Evolutionary conservation across 2,797 vertebrate species (phyloP).

Genomic region (Gymnoscopelus microlampas): DNA sequence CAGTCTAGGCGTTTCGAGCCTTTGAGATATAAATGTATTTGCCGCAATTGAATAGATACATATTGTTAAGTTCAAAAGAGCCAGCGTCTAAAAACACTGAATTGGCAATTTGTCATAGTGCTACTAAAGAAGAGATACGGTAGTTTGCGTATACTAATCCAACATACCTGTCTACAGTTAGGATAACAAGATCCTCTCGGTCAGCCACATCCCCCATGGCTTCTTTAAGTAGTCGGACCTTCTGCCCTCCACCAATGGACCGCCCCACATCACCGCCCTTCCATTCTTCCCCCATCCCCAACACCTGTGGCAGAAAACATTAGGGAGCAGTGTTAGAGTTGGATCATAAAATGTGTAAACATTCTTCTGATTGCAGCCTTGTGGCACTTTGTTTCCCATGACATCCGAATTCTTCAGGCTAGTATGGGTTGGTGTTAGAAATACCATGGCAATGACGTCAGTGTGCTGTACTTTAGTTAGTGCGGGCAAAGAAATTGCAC

Average conservation of each 20-base stretch:
- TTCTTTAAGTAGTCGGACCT: conserved; percentile 93
- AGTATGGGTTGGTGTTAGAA: conserved; percentile 27
- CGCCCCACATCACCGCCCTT: conserved; percentile 89
- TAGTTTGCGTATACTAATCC: background rate
- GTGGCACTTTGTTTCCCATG: conserved; percentile 42
- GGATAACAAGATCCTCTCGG: conserved; percentile 88
- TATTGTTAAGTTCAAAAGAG: too few relatives aligned
- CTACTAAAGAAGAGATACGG: background rate
- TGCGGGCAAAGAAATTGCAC: background rate
- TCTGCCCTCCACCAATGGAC: conserved; percentile 95
- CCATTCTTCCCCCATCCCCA: conserved; percentile 93
- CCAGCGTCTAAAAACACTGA: too few relatives aligned
- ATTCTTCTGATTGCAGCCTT: background rate
- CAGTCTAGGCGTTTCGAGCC: background rate
- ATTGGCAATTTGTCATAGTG: too few relatives aligned
- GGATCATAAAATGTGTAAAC: background rate
- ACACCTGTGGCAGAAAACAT: conserved; percentile 80
- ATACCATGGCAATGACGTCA: background rate
- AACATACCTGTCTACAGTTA: conserved; percentile 92
- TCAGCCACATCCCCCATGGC: conserved; percentile 83
- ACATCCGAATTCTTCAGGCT: conserved; percentile 40
- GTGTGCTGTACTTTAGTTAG: background rate
- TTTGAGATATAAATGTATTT: background rate
- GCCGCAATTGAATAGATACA: too few relatives aligned
- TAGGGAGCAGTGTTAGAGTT: background rate